Evolutionary conservation across 1,140 invertebrate species (phyloP).

Genomic region (Cydia splendana): DNA sequence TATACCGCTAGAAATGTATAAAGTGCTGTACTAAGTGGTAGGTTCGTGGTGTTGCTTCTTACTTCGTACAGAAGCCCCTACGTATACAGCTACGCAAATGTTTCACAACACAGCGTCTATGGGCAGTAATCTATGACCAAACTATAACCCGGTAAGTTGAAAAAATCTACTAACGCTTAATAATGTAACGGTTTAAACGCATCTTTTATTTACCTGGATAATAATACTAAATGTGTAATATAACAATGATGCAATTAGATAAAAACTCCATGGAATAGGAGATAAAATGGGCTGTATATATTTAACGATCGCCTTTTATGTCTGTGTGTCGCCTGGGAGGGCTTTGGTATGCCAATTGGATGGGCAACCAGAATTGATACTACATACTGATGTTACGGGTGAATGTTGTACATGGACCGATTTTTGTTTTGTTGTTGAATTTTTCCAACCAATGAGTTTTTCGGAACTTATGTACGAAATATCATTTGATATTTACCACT

Average conservation of each 20-base stretch:
- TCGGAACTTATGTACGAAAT: too few relatives aligned
- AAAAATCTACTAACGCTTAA: neutral
- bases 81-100: too few relatives aligned
- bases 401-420: too few relatives aligned
- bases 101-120: neutral
- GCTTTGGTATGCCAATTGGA: slow-evolving; percentile 17
- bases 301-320: slow-evolving; percentile 25
- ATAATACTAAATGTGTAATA: slow-evolving; percentile 9
- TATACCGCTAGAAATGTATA: too few relatives aligned
- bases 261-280: slow-evolving; percentile 5
- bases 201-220: neutral
- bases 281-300: slow-evolving; percentile 8
- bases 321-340: neutral
- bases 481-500: too few relatives aligned
- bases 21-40: too few relatives aligned
- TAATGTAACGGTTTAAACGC: neutral
- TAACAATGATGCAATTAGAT: slow-evolving; percentile 24
- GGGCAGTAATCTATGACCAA: neutral
- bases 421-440: too few relatives aligned
- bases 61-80: too few relatives aligned
- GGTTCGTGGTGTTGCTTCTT: too few relatives aligned
- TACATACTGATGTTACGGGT: neutral
- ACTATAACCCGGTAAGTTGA: neutral
- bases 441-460: too few relatives aligned
- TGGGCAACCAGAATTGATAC: neutral